phyloP scores from a whole-genome alignment of 2,797 vertebrate species.

The Cynodonichthys magdalenae region DNA sequence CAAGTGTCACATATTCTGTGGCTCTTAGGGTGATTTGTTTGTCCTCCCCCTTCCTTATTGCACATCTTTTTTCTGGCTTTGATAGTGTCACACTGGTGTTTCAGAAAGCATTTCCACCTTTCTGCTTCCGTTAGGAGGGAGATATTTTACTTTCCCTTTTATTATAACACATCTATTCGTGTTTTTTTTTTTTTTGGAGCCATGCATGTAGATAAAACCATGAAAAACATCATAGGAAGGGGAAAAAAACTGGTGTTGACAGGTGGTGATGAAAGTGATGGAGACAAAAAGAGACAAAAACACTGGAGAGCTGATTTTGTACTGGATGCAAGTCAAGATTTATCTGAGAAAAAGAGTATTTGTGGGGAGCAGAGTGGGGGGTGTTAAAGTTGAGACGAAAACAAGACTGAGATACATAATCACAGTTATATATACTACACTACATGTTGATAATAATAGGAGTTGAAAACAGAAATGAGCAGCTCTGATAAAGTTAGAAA shows the following conservation, averaged over 20 bases:
- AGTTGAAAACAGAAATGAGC: constrained; percentile 14
- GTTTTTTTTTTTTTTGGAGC: constrained; percentile 26
- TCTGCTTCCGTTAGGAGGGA: constrained; percentile 20
- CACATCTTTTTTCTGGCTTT: constrained; percentile 32
- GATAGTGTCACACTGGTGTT: constrained; percentile 13
- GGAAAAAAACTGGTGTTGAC: constrained; percentile 31
- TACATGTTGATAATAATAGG: constrained; percentile 42
- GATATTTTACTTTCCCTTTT: constrained; percentile 40
- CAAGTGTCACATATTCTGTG: constrained; percentile 46
- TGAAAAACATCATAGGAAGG: constrained; percentile 7
- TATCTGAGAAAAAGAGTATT: constrained; percentile 30
- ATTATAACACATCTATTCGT: constrained; percentile 30
- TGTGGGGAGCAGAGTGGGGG: constrained; percentile 33
- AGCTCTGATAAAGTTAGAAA: constrained; percentile 3
- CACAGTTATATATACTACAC: constrained; percentile 23
- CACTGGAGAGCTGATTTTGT: constrained; percentile 24
- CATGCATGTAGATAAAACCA: background rate
- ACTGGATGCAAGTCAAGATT: constrained; percentile 46
- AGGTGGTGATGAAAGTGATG: constrained; percentile 48
- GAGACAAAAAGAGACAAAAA: constrained; percentile 24
- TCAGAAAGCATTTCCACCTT: constrained; percentile 14
- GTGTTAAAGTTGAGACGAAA: constrained; percentile 47
- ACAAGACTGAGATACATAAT: constrained; percentile 11
- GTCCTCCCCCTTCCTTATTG: constrained; percentile 20
- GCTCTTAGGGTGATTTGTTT: constrained; percentile 24